Conservation (phyloP, 2,888 invertebrate genomes). For the Ganaspis brasiliensis region DNA sequence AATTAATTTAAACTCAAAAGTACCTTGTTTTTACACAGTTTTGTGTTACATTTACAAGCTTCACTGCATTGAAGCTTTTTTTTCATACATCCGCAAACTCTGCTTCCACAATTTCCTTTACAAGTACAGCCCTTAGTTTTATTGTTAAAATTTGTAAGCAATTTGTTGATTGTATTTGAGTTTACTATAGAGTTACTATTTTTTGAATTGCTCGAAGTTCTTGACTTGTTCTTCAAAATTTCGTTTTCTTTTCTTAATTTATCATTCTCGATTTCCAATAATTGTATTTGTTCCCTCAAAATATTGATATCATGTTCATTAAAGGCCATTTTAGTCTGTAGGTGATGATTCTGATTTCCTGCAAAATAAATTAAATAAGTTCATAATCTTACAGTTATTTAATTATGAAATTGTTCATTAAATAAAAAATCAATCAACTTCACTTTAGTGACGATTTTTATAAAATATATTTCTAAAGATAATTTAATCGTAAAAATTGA, state of each 20-base stretch:
- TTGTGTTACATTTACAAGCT: conserved; percentile 63
- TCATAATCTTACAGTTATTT: too few species aligned
- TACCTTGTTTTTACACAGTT: conserved; percentile 68
- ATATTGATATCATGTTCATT: conserved; percentile 4
- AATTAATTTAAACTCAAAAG: conserved; percentile 8
- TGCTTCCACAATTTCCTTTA: conserved; percentile 63
- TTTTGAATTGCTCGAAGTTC: neutral
- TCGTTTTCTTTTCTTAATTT: conserved; percentile 17
- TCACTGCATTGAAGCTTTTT: conserved; percentile 57
- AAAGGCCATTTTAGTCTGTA: neutral
- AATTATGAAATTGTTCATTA: too few species aligned
- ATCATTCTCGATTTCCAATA: conserved; percentile 24
- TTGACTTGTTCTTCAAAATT: neutral
- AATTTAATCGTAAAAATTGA: too few species aligned
- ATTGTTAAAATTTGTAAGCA: neutral
- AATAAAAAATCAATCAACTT: too few species aligned
- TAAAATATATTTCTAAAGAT: too few species aligned
- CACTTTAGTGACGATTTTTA: too few species aligned
- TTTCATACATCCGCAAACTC: conserved; percentile 68
- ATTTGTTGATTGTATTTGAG: neutral
- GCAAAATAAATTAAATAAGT: too few species aligned
- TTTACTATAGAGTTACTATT: neutral
- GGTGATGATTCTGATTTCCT: too few species aligned
- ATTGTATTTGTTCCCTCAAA: neutral
- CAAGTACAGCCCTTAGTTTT: conserved; percentile 64